Evolutionary conservation across 1,140 invertebrate species (phyloP), one percentile per base, ranked within the genome.

Genomic region (Amyelois transitella): DNA sequence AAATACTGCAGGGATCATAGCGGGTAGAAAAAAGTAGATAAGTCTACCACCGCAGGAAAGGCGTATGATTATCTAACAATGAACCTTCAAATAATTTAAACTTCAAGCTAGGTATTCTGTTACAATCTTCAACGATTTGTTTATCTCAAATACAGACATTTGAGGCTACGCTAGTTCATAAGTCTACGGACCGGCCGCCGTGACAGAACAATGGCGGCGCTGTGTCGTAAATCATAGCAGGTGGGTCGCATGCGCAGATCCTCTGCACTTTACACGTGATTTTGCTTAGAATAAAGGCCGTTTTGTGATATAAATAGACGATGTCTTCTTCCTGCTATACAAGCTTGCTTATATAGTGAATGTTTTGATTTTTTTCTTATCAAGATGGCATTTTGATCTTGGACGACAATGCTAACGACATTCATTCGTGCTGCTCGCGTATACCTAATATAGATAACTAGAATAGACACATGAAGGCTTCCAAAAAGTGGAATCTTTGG

Each of bases 221-320:
- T 64, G 62, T 50, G 32, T 45, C 60, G 78, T 82, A 80, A 82
- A 82, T 82, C 75, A 80, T 73, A 73, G 65, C 78, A 81, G 75
- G 78, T 81, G 78, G 51, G 50, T 55, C 56, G 32, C 32, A 38
- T 12, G 22, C 22, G 22, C 22, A 24, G 25, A 38, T 38, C 32
- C 32, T 38, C 32, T 14, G 25, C 25, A 10, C n/a, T 38, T 4
- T 38, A 38, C 32, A 38, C 12, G 32, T 38, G 3, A 32, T 32
- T 38, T 38, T 38, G 32, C n/a, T 38, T 38, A 14, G 32, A 38
- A 38, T 38, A 38, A 14, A 38, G 32, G 12, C 32, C 25, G 25
- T 38, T 38, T 14, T 38, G 32, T 14, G 32, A 14, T 38, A 38
- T 38, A 38, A 38, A 38, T 38, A 38, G 32, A 38, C 32, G 32